Percentiles rank a stretch among this genome's conserved stretches.
phyloP scores from a whole-genome alignment of 2,797 vertebrate genomes.

The Notamacropus eugenii region DNA sequence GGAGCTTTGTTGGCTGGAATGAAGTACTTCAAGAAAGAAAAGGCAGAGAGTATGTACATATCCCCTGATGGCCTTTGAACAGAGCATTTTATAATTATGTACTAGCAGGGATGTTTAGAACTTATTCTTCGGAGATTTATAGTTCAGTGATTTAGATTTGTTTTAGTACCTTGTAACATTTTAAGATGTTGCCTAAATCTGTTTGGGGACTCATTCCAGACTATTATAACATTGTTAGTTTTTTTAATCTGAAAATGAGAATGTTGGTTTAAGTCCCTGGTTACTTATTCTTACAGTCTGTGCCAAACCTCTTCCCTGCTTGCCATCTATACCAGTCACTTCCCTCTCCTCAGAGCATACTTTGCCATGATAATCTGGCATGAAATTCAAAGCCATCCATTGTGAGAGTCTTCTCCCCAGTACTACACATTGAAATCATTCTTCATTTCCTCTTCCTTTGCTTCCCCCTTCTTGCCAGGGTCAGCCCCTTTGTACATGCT shows the following conservation, averaged over 20 bases:
- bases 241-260: constrained; percentile 27
- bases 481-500: not conserved
- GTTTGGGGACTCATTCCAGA: constrained; percentile 26
- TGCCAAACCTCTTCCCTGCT: not conserved
- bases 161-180: constrained; percentile 24
- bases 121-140: not conserved
- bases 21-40: constrained; percentile 93
- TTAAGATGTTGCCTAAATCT: constrained; percentile 40
- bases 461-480: not conserved
- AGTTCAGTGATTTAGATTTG: constrained; percentile 32
- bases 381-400: not conserved
- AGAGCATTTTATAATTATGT: not conserved
- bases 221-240: not conserved
- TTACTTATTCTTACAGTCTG: not conserved
- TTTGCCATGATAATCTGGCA: not conserved
- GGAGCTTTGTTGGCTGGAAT: constrained; percentile 90
- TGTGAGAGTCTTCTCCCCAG: not conserved
- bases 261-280: constrained; percentile 28
- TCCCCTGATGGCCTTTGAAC: not conserved
- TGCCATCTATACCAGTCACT: not conserved
- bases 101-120: not conserved
- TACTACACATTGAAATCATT: not conserved
- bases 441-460: not conserved
- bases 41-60: constrained; percentile 90
- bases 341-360: not conserved